Conservation (phyloP, 1,140 invertebrate species). For the Halyomorpha halys region DNA sequence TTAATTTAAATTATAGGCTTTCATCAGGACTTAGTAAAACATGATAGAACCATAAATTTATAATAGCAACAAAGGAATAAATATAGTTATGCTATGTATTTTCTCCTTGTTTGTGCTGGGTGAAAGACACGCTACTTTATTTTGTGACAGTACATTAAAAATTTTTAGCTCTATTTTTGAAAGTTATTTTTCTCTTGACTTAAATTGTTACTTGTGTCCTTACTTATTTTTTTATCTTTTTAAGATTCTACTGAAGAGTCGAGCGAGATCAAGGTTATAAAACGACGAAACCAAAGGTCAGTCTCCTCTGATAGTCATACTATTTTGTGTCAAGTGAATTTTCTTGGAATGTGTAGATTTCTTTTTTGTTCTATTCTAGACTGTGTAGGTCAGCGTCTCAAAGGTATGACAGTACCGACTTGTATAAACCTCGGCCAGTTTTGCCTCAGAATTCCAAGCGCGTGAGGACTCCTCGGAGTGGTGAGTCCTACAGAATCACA, state of each 20-base stretch:
- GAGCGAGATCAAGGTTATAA: background rate
- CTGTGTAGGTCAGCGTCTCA: constrained; percentile 2
- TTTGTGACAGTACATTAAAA: too few relatives aligned
- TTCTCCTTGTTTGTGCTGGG: too few relatives aligned
- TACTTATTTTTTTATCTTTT: too few relatives aligned
- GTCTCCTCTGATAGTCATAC: background rate
- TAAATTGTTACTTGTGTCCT: too few relatives aligned
- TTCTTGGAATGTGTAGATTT: constrained; percentile 7
- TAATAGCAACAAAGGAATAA: too few relatives aligned
- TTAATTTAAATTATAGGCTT: too few relatives aligned
- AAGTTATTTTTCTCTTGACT: too few relatives aligned
- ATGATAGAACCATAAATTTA: too few relatives aligned
- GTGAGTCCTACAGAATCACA: background rate
- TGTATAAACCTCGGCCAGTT: constrained; percentile 8
- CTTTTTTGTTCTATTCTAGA: constrained; percentile 7
- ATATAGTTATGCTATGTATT: too few relatives aligned
- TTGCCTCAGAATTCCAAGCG: constrained; percentile 7
- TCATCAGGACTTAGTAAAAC: too few relatives aligned
- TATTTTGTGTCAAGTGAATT: background rate
- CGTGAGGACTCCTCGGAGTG: background rate
- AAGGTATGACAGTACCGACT: constrained; percentile 8
- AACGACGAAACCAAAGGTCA: background rate
- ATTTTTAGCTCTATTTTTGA: too few relatives aligned
- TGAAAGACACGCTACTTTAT: too few relatives aligned
- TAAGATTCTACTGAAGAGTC: background rate